Percentiles rank a stretch among this genome's conserved stretches.
These are phyloP conservation scores for Anneissia japonica DNA, from an alignment of 35 echinoderm and acorn worm species.

Conservation along the genomic window DNA sequence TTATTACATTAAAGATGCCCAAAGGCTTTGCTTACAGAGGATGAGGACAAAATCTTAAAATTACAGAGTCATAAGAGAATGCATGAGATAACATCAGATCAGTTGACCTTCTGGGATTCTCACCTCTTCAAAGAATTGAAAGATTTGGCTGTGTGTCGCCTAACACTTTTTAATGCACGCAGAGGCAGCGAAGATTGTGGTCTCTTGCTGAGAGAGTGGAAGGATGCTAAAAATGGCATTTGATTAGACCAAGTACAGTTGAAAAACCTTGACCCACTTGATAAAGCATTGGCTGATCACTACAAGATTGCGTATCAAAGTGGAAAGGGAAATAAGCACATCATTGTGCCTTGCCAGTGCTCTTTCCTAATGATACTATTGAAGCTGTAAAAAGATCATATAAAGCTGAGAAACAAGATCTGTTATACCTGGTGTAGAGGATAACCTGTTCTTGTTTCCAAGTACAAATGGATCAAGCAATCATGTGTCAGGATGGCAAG, in stretches of 20 bases:
- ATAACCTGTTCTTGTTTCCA: slow-evolving; percentile 44
- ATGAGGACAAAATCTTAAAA: slow-evolving; percentile 26
- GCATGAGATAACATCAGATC: background rate
- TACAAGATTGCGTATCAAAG: slow-evolving; percentile 53
- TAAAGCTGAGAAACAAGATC: no score
- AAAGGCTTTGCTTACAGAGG: slow-evolving; percentile 29
- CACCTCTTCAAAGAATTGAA: slow-evolving; percentile 24
- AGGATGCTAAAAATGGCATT: slow-evolving; percentile 29
- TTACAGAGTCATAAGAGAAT: slow-evolving; percentile 26
- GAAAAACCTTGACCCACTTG: slow-evolving; percentile 37
- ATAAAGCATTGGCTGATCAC: slow-evolving; percentile 12
- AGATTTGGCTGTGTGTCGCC: slow-evolving; percentile 26
- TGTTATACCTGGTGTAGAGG: no score
- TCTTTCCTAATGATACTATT: slow-evolving; percentile 41
- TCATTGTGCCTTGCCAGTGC: slow-evolving; percentile 34
- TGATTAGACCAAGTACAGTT: slow-evolving; percentile 11
- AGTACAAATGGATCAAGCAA: slow-evolving; percentile 8
- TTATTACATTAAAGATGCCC: slow-evolving; percentile 39
- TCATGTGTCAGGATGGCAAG: slow-evolving; percentile 71
- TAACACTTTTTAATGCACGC: slow-evolving; percentile 64
- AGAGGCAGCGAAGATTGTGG: slow-evolving; percentile 42
- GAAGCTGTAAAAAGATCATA: no score
- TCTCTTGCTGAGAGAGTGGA: slow-evolving; percentile 27
- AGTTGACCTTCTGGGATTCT: background rate
- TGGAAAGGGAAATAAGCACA: slow-evolving; percentile 44